Base-by-base conservation (phyloP, 2,797 vertebrate species). In the Dicrostonyx torquatus region DNA sequence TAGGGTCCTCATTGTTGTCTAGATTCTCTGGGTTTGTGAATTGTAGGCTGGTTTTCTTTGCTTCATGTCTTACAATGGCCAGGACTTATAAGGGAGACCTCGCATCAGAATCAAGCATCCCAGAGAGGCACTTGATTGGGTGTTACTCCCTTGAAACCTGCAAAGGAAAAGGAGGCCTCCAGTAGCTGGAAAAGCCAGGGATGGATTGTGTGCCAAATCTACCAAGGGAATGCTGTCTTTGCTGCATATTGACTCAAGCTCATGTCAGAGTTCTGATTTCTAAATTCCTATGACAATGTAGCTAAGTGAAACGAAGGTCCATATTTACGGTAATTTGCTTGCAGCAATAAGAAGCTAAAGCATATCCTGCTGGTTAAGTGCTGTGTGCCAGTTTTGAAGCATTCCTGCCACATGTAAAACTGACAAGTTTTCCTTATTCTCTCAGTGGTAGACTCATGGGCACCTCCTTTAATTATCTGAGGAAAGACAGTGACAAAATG, bases 301-400 rank as follows among this genome's bases (percentile, higher is more conserved):
- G 50, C 43, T 26, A 22, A 13, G 14, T 17, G 22, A 53, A 40
- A 62, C 24, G 48, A 26, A 37, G 5, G 31, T 31, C n/a, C 0
- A 3, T 24, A 3, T n/a, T n/a, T 6, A 3, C 37, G 6, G 4
- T 43, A 29, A 87, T 40, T 77, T 80, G 26, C 8, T 48, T 4
- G 14, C 20, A 85, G 2, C 2, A 40, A 18, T 43, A 73, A 45
- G 14, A 79, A 64, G 87, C 7, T 62, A 64, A 68, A 24, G 53
- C 7, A 26, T 31, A 55, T 1, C 18, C 0, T 1, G 3, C 37
- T 12, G 31, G 29, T 22, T 9, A 45, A 10, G 0, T 40, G 6
- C 26, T 40, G 58, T 85, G 48, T 14, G 6, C 8, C 3, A n/a
- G 60, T 20, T 0, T 14, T 6, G 40, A 29, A 45, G 9, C 7